phyloP scores from a whole-genome alignment of 2,888 invertebrate genomes.

The Spicauda simplicius region DNA sequence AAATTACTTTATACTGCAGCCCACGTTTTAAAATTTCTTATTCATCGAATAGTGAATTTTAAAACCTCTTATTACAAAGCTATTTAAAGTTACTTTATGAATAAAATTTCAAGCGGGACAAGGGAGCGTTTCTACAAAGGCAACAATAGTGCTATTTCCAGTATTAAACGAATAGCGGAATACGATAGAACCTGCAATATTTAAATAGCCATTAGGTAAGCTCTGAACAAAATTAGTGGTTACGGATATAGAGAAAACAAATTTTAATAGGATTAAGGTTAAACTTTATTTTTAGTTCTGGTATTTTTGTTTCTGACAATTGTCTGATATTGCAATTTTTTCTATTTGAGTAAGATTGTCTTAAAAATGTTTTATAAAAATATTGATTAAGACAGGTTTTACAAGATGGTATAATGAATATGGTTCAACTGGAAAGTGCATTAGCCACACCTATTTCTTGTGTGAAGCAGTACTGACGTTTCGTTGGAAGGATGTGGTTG shows the following conservation, averaged over 20 bases:
- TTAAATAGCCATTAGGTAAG: not conserved
- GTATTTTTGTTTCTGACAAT: too few relatives aligned
- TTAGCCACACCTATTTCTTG: too few relatives aligned
- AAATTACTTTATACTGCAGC: too few relatives aligned
- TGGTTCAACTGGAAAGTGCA: too few relatives aligned
- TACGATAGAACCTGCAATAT: not conserved
- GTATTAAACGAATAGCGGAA: not conserved
- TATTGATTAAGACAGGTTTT: too few relatives aligned
- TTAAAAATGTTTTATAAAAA: too few relatives aligned
- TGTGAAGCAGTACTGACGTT: too few relatives aligned
- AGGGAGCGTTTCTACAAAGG: not conserved
- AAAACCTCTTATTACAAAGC: not conserved
- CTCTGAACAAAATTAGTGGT: not conserved
- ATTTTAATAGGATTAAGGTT: not conserved
- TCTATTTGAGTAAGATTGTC: too few relatives aligned
- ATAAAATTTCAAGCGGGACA: not conserved
- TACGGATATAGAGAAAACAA: not conserved
- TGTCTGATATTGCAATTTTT: too few relatives aligned
- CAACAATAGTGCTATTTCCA: not conserved
- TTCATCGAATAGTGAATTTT: not conserved
- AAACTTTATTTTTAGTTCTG: not conserved
- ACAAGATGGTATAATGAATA: too few relatives aligned
- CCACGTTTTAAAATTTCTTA: not conserved
- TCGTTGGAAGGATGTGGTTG: too few relatives aligned
- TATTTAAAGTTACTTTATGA: not conserved